Base-by-base conservation (phyloP, 2,797 vertebrate genomes). In the Hafferia zeledoni region DNA sequence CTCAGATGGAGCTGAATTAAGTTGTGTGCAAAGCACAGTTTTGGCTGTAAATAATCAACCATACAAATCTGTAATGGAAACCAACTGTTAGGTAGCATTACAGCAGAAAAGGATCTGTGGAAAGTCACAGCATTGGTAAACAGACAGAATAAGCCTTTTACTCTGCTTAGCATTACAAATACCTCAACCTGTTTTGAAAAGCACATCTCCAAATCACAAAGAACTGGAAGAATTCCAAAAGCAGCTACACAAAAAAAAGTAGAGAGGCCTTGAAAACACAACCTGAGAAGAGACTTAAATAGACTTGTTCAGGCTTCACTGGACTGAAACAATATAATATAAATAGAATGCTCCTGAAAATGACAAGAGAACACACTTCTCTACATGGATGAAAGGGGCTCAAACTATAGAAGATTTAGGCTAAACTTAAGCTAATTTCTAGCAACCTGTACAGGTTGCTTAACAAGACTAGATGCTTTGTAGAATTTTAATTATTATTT, bases 31-130 rank as follows among this genome's bases (percentile, higher is more conserved):
- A 91, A 89, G 64, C 37, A 79, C 25, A 55, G 2, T 68, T 87
- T 43, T 33, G 22, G 15, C 82, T 77, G 37, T 70, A 95, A 93
- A 87, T 60, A 92, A 87, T 53, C 46, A 70, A 20, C 39, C 78
- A 94, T 12, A 68, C 27, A 63, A 75, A 87, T 53, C 46, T 33
- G 70, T 84, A 93, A 89, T n/a, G 28, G 68, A 94, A 94, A 88
- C 79, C 91, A 75, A 47, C 27, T 71, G 83, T 81, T 78, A 87
- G 71, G 75, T 31, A 91, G 79, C 61, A 85, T 67, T 83, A 87
- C 30, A 80, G 30, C 33, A 93, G 59, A 63, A 89, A 79, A 83
- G 31, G 46, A 91, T 59, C 39, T 3, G 4, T 25, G 25, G 28
- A 83, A 93, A 94, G 56, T 28, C 86, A 74, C 47, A 74, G 68